Base-by-base conservation (phyloP, 2,113 vertebrate species). In the Serinus canaria region DNA sequence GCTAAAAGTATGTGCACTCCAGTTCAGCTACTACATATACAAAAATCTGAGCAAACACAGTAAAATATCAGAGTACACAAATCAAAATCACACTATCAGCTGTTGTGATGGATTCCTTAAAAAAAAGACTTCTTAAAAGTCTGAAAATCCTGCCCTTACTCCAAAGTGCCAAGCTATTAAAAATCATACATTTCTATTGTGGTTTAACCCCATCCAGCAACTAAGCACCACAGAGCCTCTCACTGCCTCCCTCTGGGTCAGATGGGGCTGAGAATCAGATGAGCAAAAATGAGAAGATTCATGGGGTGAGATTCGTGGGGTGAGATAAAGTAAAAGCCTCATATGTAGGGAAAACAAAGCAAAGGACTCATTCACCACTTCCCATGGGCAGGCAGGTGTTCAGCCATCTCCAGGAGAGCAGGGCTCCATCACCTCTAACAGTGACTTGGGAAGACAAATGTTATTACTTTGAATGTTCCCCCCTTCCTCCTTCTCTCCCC, bases 171-270 rank as follows among this genome's bases (percentile, higher is more conserved):
- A 87, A 66, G 22, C 5, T 41, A 21, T 28, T 83, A 7, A 75
- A 81, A 13, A 8, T 8, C 2, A 25, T 31, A 11, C 1, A 25
- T 55, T 79, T 70, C 13, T 78, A 6, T 46, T 0, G 0, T 30
- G n/a, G 28, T 60, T 75, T 74, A 68, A 46, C 24, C 15, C 60
- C 19, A 75, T 16, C 13, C 14, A n/a, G 28, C 13, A 53, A 9
- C 13, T 12, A 46, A 41, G 39, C 24, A 35, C n/a, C 28, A 60
- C 20, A n/a, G 4, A 68, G 20, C 16, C 5, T 2, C 16, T 52
- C 16, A 9, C 8, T 46, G 7, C 8, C 24, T 68, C 46, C 22
- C 16, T 59, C 15, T 0, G 0, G 11, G 39, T 47, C 30, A 30
- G 39, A 47, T 15, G 6, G 21, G 20, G 8, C 30, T 68, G 30